These are phyloP conservation scores for Empidonax traillii DNA, from an alignment of 2,113 vertebrate genomes.

Conservation along the genomic window DNA sequence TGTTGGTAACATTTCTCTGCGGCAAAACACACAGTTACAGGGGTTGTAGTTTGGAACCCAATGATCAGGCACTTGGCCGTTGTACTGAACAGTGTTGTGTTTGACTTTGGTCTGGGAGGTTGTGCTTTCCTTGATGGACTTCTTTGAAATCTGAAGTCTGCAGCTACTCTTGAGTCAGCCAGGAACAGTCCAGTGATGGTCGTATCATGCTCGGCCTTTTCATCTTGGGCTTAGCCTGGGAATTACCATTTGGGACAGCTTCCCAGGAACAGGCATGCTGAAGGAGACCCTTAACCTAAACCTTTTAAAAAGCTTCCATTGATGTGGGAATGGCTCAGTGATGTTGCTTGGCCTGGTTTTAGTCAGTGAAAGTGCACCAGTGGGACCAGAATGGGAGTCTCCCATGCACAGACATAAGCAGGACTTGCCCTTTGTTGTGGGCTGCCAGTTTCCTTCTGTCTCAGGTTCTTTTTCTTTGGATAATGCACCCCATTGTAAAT, in stretches of 20 bases:
- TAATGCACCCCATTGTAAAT: neutral
- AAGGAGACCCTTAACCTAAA: accelerated
- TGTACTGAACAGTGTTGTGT: neutral
- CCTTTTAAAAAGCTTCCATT: neutral
- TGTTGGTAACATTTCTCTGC: neutral
- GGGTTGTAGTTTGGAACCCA: accelerated
- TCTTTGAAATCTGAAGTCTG: neutral
- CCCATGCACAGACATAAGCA: accelerated
- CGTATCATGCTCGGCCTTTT: neutral
- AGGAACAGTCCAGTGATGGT: neutral
- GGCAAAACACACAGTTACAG: accelerated
- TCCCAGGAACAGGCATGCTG: accelerated
- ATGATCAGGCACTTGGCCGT: neutral
- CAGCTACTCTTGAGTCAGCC: neutral
- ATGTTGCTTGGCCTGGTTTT: neutral
- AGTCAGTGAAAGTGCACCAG: neutral
- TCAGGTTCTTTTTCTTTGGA: neutral
- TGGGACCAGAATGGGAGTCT: neutral
- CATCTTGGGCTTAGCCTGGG: accelerated
- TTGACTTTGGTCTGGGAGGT: neutral
- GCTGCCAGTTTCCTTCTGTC: neutral
- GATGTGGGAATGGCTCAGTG: neutral
- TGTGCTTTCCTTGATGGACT: neutral
- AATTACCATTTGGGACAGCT: neutral
- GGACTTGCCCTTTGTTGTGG: neutral